Percentiles rank a stretch among this genome's conserved stretches.
Conservation (phyloP, 2,888 invertebrate genomes). For the Ormyrus pomaceus region DNA sequence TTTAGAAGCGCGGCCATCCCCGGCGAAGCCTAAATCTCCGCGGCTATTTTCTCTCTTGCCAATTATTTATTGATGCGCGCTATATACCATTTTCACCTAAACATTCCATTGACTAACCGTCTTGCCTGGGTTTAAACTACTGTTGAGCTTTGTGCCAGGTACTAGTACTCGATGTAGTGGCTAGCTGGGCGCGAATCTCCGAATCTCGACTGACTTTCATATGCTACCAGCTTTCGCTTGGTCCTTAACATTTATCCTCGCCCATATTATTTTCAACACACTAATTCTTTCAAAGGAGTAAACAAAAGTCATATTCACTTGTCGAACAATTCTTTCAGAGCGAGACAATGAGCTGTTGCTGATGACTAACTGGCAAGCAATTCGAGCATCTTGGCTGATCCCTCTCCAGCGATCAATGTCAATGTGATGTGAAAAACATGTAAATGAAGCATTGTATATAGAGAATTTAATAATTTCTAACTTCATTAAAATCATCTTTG, state of each 20-base stretch:
- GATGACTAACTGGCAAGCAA: slow-evolving; percentile 46
- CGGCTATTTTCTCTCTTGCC: not conserved
- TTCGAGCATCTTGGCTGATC: slow-evolving; percentile 43
- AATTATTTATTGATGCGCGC: not conserved
- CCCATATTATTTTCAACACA: no score
- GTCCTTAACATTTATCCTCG: not conserved
- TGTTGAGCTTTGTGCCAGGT: no score
- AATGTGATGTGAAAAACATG: slow-evolving; percentile 46
- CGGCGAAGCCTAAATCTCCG: not conserved
- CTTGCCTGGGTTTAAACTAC: not conserved
- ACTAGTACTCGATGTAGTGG: no score
- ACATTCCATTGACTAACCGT: slow-evolving; percentile 33
- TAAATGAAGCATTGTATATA: slow-evolving; percentile 35
- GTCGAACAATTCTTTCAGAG: slow-evolving; percentile 55
- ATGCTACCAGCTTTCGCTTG: slow-evolving; percentile 6
- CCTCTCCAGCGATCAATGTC: slow-evolving; percentile 35
- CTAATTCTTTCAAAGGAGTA: no score
- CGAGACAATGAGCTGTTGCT: slow-evolving; percentile 47
- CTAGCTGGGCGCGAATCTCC: no score
- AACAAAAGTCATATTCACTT: slow-evolving; percentile 47
- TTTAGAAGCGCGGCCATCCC: slow-evolving; percentile 43
- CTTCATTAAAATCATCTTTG: slow-evolving; percentile 35
- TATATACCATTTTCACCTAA: slow-evolving; percentile 17
- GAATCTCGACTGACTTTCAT: not conserved
- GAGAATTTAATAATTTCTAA: slow-evolving; percentile 1